Conservation (phyloP, 2,113 vertebrate genomes). For the Motacilla alba region DNA sequence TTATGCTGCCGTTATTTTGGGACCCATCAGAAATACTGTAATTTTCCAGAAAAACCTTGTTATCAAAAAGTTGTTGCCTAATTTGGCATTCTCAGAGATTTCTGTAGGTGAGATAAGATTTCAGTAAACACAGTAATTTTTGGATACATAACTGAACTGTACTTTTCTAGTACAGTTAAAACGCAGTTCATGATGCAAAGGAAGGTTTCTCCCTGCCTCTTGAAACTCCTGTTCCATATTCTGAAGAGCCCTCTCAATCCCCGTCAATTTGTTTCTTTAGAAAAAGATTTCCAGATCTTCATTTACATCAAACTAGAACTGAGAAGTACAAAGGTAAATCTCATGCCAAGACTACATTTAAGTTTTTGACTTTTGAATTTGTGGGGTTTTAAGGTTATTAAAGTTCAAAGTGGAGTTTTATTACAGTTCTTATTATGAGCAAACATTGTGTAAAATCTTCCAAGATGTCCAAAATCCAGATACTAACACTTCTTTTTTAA, state of each 20-base stretch:
- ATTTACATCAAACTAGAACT: background rate
- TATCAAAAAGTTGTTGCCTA: conserved; percentile 6
- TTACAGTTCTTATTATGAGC: background rate
- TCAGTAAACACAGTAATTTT: conserved; percentile 7
- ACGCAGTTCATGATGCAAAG: background rate
- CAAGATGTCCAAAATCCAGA: background rate
- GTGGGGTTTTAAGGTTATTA: background rate
- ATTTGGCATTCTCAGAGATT: conserved; percentile 4
- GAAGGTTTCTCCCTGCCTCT: background rate
- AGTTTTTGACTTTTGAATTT: background rate
- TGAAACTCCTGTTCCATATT: background rate
- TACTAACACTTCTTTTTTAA: background rate
- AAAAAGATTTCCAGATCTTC: background rate
- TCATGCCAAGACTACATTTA: background rate
- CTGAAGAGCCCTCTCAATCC: background rate
- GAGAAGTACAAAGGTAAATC: background rate
- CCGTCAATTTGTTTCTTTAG: background rate
- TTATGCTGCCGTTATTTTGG: conserved; percentile 28
- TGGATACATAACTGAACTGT: background rate
- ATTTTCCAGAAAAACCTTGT: conserved; percentile 35
- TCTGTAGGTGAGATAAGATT: background rate
- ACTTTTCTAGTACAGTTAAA: background rate
- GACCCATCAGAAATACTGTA: conserved; percentile 6
- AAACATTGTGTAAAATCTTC: background rate
- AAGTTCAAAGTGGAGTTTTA: background rate